Evolutionary conservation across 2,113 vertebrate genomes (phyloP).

Genomic region (Megalops atlanticus): DNA sequence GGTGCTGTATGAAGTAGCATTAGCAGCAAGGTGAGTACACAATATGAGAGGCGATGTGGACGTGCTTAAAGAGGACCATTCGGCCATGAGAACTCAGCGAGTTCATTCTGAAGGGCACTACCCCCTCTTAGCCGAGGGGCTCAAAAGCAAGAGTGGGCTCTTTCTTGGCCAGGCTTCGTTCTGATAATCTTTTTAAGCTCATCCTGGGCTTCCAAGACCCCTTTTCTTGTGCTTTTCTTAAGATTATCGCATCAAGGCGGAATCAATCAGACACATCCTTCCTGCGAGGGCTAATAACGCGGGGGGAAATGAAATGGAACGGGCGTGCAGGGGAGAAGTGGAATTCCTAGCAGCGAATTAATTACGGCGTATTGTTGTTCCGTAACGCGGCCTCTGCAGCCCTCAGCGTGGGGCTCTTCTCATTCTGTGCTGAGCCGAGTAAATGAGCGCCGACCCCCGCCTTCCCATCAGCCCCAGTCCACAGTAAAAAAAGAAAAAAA

Average conservation of each 20-base stretch:
- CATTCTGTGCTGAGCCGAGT: too few species aligned
- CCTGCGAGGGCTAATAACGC: conserved; percentile 7
- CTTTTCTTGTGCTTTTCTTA: neutral
- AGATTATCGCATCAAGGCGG: neutral
- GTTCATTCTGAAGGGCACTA: neutral
- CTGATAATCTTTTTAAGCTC: neutral
- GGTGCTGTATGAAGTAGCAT: neutral
- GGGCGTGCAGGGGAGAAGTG: neutral
- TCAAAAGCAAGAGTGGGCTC: too few species aligned
- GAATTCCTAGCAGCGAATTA: neutral
- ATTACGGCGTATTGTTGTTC: neutral
- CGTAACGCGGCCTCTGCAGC: neutral
- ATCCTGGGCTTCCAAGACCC: neutral
- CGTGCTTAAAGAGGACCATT: neutral
- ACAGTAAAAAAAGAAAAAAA: too few species aligned
- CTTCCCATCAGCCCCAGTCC: too few species aligned
- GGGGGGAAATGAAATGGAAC: neutral
- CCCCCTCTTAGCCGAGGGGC: too few species aligned
- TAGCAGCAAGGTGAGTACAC: neutral
- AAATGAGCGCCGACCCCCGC: too few species aligned
- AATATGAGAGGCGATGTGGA: neutral
- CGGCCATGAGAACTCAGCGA: neutral
- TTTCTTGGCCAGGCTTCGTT: too few species aligned
- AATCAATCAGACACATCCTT: neutral
- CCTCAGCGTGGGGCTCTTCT: neutral